phyloP scores from a whole-genome alignment of 2,113 vertebrate genomes.

The Raphicerus campestris region DNA sequence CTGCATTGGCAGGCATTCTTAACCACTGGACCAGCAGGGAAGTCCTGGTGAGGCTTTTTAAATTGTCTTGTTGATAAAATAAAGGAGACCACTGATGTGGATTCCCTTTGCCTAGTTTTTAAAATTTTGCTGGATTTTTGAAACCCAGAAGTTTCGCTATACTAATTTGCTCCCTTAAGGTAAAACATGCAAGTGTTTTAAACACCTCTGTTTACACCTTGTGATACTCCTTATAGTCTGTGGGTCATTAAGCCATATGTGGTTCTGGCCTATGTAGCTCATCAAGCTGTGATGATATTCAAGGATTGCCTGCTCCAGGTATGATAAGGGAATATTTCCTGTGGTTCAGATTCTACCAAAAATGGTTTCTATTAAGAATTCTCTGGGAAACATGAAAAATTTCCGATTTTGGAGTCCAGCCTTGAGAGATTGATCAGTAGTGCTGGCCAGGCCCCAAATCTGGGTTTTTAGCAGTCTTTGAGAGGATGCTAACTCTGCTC shows the following conservation, averaged over 20 bases:
- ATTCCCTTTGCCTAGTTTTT: background rate
- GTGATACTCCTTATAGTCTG: background rate
- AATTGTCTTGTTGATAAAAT: background rate
- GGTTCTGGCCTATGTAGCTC: background rate
- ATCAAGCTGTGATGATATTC: background rate
- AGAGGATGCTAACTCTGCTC: background rate
- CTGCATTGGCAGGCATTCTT: background rate
- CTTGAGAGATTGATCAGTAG: background rate
- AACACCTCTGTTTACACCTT: background rate
- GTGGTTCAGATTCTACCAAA: background rate
- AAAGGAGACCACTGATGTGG: background rate
- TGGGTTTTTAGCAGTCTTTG: background rate
- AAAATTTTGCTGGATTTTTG: background rate
- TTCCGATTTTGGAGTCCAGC: background rate
- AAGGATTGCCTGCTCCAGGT: background rate
- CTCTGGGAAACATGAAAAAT: constrained; percentile 21
- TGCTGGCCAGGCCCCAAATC: background rate
- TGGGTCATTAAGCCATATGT: background rate
- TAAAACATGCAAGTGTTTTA: background rate
- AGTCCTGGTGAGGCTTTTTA: background rate
- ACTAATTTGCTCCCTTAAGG: background rate
- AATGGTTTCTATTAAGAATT: constrained; percentile 4
- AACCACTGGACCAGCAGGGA: background rate
- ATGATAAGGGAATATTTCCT: background rate
- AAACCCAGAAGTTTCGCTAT: background rate